Base-by-base conservation (phyloP, 2,113 vertebrate species). In the Oryzias javanicus region DNA sequence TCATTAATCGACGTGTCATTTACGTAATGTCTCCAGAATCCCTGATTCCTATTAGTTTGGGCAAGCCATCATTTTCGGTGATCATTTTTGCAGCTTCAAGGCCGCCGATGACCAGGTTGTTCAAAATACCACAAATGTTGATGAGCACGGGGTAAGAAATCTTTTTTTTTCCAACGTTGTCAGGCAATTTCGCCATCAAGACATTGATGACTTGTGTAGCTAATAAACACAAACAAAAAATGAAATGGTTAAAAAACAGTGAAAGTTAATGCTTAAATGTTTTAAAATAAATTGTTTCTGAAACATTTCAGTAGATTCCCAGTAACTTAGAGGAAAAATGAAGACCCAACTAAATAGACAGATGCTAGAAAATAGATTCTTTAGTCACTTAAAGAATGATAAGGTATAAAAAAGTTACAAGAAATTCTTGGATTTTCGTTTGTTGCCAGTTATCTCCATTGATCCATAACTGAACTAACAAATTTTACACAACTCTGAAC, bases 41-140 rank as follows among this genome's bases (percentile, higher is more conserved):
- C 85, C 93, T 95, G 89, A 98, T 93, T 82, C 74, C 89, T 70
- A 94, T 72, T 48, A 99, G 93, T 82, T 96, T 98, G 16, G 64
- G 71, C 24, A 98, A 80, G 22, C 96, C 96, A 0, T 94, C 93
- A 0, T 94, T 94, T 76, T 88, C 94, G 51, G 89, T 71, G 2
- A 99, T 92, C 72, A 96, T 94, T 0, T 93, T 92, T 55, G 97
- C 94, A 0, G 95, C 94, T 0, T 94, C 15, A 16, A 84, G 84
- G 49, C 92, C 95, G 78, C 88, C 86, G 54, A 93, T 94, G 65
- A 96, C 94, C 82, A 98, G 80, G 81, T 95, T 96, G 73, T 99
- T 99, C 81, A 99, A 93, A 42, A 94, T 60, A 0, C 94, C 95
- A 0, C 96, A 93, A 79, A 98, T 95, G 91, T 98, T 99, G 51